These are phyloP conservation scores for Petrocephalus microphthalmus DNA, from an alignment of 2,113 vertebrate genomes.

Conservation along the genomic window DNA sequence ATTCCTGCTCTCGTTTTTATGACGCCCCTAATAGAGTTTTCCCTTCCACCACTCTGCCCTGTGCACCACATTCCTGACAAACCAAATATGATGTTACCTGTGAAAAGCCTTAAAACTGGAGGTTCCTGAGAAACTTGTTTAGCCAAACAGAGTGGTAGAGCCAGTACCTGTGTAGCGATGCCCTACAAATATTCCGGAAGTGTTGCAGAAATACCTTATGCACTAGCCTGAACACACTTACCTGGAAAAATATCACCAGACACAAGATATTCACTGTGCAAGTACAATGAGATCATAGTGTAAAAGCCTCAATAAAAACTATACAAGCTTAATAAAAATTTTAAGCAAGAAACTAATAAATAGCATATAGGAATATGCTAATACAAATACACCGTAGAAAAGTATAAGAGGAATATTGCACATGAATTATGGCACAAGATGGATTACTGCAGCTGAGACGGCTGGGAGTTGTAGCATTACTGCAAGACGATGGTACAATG, in stretches of 20 bases:
- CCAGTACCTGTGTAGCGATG: background rate
- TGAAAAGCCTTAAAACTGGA: background rate
- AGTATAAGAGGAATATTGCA: too few species aligned
- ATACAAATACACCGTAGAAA: too few species aligned
- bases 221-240: background rate
- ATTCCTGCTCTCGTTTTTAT: background rate
- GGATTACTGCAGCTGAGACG: too few species aligned
- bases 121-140: background rate
- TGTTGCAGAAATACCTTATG: background rate
- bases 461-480: too few species aligned
- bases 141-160: background rate
- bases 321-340: too few species aligned
- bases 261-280: too few species aligned
- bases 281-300: too few species aligned
- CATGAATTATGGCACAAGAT: too few species aligned
- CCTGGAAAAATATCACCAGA: background rate
- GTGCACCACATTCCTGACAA: background rate
- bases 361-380: too few species aligned
- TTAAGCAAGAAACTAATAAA: too few species aligned
- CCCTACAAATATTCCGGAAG: background rate
- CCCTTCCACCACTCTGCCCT: background rate
- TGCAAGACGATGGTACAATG: too few species aligned
- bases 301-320: too few species aligned
- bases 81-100: background rate
- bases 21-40: background rate